Evolutionary conservation across 2,797 vertebrate species (phyloP).

Genomic region (Lagocephalus sceleratus): DNA sequence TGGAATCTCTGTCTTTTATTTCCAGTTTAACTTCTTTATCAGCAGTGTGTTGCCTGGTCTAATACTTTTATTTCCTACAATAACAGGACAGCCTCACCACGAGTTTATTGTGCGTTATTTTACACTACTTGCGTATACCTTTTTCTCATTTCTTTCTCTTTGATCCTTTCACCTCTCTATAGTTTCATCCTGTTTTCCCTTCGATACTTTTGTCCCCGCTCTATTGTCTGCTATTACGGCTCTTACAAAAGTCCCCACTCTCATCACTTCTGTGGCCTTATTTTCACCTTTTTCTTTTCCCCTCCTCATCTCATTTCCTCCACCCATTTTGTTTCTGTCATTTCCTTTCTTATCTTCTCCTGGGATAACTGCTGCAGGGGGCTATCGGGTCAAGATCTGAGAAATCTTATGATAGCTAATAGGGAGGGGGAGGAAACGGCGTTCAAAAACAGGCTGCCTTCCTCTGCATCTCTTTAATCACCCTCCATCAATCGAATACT

Average conservation of each 20-base stretch:
- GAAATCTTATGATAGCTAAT: slow-evolving; percentile 33
- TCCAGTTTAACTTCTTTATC: too few species aligned
- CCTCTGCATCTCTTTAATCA: slow-evolving; percentile 37
- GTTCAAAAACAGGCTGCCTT: slow-evolving; percentile 20
- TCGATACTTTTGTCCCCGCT: slow-evolving; percentile 18
- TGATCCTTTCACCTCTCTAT: slow-evolving; percentile 3
- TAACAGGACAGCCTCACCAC: too few species aligned
- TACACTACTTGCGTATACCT: not conserved
- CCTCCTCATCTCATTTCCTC: slow-evolving; percentile 9
- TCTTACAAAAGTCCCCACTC: slow-evolving; percentile 15
- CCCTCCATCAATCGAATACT: slow-evolving; percentile 36
- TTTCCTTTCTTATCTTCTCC: slow-evolving; percentile 13
- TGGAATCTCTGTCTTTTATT: too few species aligned
- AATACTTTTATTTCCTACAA: too few species aligned
- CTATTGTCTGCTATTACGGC: slow-evolving; percentile 32
- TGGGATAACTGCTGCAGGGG: slow-evolving; percentile 12
- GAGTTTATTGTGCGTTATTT: too few species aligned
- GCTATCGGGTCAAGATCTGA: slow-evolving; percentile 27
- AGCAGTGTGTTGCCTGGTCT: too few species aligned
- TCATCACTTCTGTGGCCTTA: slow-evolving; percentile 8
- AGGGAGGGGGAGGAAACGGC: slow-evolving; percentile 14
- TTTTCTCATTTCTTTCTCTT: slow-evolving; percentile 5
- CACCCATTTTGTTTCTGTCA: slow-evolving; percentile 12
- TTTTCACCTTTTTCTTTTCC: slow-evolving; percentile 10
- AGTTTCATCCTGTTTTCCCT: slow-evolving; percentile 24